These are phyloP conservation scores for Brachystomella parvula DNA, from an alignment of 1,140 invertebrate genomes.

Conservation along the genomic window DNA sequence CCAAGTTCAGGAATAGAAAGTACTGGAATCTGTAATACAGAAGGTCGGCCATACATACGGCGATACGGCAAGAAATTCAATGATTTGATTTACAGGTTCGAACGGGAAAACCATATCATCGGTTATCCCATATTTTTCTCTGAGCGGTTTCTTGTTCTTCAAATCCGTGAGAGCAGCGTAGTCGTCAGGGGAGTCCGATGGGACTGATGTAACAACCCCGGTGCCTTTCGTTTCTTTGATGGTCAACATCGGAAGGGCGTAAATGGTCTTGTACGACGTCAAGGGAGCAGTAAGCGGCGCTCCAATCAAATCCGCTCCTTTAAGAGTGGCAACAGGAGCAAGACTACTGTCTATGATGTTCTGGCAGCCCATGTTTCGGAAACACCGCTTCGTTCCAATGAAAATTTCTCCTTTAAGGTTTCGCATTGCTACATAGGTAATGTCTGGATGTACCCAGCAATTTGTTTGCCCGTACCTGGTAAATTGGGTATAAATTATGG, in stretches of 20 bases:
- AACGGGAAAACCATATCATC: slow-evolving; percentile 89
- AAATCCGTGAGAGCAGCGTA: slow-evolving; percentile 90
- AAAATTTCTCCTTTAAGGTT: slow-evolving; percentile 67
- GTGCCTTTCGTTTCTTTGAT: slow-evolving; percentile 98
- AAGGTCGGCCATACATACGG: slow-evolving; percentile 7
- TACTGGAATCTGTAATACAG: slow-evolving; percentile 64
- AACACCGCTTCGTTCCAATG: slow-evolving; percentile 77
- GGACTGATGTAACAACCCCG: slow-evolving; percentile 95
- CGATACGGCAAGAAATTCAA: slow-evolving; percentile 10
- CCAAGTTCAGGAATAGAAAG: slow-evolving; percentile 87
- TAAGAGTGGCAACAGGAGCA: slow-evolving; percentile 55
- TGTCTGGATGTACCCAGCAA: slow-evolving; percentile 94
- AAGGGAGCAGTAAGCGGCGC: slow-evolving; percentile 72
- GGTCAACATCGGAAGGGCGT: slow-evolving; percentile 93
- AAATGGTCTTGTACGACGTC: slow-evolving; percentile 71
- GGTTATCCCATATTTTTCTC: slow-evolving; percentile 85
- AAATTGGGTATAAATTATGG: too few relatives aligned
- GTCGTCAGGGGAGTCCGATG: slow-evolving; percentile 98
- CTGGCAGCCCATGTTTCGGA: slow-evolving; percentile 94
- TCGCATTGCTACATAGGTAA: slow-evolving; percentile 80
- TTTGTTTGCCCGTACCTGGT: slow-evolving; percentile 91
- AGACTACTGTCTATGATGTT: slow-evolving; percentile 68
- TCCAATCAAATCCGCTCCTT: slow-evolving; percentile 71
- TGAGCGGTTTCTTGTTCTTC: slow-evolving; percentile 85
- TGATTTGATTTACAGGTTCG: slow-evolving; percentile 56